Evolutionary conservation across 2,888 invertebrate genomes (phyloP).

Genomic region (Holacanthella duospinosa): DNA sequence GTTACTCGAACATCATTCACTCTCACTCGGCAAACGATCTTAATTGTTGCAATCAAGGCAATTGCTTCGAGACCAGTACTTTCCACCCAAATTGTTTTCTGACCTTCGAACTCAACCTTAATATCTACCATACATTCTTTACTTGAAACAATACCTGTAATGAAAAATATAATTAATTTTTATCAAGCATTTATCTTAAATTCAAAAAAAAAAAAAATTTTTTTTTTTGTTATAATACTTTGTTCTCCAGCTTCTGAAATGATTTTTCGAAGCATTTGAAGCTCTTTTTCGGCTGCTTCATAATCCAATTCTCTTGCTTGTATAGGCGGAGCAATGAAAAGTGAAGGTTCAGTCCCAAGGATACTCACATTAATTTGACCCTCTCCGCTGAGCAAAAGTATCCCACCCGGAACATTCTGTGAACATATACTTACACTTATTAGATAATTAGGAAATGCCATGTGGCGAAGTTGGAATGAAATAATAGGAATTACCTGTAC

Average conservation of each 20-base stretch:
- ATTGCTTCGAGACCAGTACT: constrained; percentile 28
- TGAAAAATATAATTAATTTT: too few relatives aligned
- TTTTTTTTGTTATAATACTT: constrained; percentile 38
- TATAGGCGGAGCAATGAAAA: constrained; percentile 71
- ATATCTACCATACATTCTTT: constrained; percentile 35
- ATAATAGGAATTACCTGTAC: constrained; percentile 47
- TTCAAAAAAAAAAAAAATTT: too few relatives aligned
- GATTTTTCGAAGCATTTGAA: constrained; percentile 54
- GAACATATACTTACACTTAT: too few relatives aligned
- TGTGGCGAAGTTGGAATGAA: neutral
- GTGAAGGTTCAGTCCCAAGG: constrained; percentile 82
- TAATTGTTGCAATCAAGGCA: constrained; percentile 27
- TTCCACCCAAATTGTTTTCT: constrained; percentile 33
- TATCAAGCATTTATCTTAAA: too few relatives aligned
- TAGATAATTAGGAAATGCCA: constrained; percentile 5
- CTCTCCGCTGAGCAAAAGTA: constrained; percentile 63
- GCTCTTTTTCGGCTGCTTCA: constrained; percentile 58
- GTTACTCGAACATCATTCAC: constrained; percentile 36
- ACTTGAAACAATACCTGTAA: constrained; percentile 25
- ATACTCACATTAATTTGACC: constrained; percentile 69
- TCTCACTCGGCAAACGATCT: constrained; percentile 29
- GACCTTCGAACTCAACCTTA: constrained; percentile 36
- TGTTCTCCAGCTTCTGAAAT: constrained; percentile 46
- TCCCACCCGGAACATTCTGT: constrained; percentile 57
- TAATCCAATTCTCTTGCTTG: constrained; percentile 62